phyloP scores from a whole-genome alignment of 35 echinoderm and acorn worm species.

The Chiridota heheva region DNA sequence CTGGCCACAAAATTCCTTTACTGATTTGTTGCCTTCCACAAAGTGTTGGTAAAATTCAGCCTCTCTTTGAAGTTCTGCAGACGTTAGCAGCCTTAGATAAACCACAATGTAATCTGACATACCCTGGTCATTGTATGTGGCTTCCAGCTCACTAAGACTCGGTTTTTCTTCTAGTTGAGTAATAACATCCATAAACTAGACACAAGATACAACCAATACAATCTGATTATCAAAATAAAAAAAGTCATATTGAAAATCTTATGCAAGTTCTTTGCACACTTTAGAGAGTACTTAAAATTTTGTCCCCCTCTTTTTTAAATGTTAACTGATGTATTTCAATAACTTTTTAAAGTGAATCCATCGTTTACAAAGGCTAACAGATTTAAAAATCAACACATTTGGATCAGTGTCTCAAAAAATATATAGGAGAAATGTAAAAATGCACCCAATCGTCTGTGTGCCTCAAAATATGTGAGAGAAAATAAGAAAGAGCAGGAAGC shows the following conservation, averaged over 20 bases:
- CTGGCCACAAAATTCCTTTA: slow-evolving; percentile 93
- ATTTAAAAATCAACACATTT: too few species aligned
- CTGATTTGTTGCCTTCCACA: slow-evolving; percentile 78
- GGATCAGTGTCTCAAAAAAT: too few species aligned
- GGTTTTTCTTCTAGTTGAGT: slow-evolving; percentile 78
- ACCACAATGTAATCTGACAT: slow-evolving; percentile 95
- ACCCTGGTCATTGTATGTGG: slow-evolving; percentile 85
- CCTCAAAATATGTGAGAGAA: too few species aligned
- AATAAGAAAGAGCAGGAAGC: too few species aligned
- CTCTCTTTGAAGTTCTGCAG: slow-evolving; percentile 84
- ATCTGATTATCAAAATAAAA: neutral
- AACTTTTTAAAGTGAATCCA: too few species aligned
- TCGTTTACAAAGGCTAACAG: too few species aligned
- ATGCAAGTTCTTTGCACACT: neutral
- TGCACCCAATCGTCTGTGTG: too few species aligned
- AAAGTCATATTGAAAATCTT: neutral
- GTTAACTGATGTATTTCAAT: too few species aligned
- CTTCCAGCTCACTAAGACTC: slow-evolving; percentile 46
- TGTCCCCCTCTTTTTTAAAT: too few species aligned
- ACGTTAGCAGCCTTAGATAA: slow-evolving; percentile 94
- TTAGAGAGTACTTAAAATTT: too few species aligned
- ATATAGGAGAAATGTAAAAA: too few species aligned
- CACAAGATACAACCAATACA: neutral
- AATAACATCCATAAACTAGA: slow-evolving; percentile 92
- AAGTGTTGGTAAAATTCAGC: slow-evolving; percentile 88